Evolutionary conservation across 1,140 invertebrate genomes (phyloP).

Genomic region (Saccostrea echinata): DNA sequence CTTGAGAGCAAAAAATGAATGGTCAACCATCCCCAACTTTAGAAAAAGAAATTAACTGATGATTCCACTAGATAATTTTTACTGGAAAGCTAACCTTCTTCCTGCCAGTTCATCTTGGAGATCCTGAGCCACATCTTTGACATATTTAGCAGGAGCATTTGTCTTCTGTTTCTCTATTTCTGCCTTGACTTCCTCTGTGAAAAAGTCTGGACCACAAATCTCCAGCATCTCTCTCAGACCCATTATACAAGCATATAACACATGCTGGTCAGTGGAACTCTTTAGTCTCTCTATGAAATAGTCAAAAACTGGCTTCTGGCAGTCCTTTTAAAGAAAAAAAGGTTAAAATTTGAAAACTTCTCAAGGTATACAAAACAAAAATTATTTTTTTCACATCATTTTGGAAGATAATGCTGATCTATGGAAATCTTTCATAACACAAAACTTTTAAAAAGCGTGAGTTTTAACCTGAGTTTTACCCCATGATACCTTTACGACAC

Average conservation of each 20-base stretch:
- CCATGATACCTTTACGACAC: not conserved
- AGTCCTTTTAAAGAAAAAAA: slow-evolving; percentile 44
- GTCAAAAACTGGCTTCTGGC: slow-evolving; percentile 38
- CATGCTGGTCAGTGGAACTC: slow-evolving; percentile 8
- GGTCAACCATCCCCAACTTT: too few relatives aligned
- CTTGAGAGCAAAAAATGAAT: not conserved
- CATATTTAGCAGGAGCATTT: slow-evolving; percentile 15
- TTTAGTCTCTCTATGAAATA: slow-evolving; percentile 40
- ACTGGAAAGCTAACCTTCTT: slow-evolving; percentile 57
- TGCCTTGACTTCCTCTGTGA: slow-evolving; percentile 31
- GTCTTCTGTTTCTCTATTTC: slow-evolving; percentile 18
- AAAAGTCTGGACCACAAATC: slow-evolving; percentile 43
- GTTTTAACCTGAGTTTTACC: not conserved
- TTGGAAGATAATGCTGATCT: not conserved
- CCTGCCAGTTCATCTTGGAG: slow-evolving; percentile 67
- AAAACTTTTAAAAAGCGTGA: not conserved
- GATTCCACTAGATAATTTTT: too few relatives aligned
- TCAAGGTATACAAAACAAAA: not conserved
- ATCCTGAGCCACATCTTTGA: slow-evolving; percentile 45
- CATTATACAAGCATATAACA: not conserved
- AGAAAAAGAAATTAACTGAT: too few relatives aligned
- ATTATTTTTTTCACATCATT: not conserved
- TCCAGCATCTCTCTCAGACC: slow-evolving; percentile 38
- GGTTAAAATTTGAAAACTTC: too few relatives aligned
- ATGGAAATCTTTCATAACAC: not conserved